These are phyloP conservation scores for Semnornis frantzii DNA, from an alignment of 2,113 vertebrate genomes.

Conservation along the genomic window DNA sequence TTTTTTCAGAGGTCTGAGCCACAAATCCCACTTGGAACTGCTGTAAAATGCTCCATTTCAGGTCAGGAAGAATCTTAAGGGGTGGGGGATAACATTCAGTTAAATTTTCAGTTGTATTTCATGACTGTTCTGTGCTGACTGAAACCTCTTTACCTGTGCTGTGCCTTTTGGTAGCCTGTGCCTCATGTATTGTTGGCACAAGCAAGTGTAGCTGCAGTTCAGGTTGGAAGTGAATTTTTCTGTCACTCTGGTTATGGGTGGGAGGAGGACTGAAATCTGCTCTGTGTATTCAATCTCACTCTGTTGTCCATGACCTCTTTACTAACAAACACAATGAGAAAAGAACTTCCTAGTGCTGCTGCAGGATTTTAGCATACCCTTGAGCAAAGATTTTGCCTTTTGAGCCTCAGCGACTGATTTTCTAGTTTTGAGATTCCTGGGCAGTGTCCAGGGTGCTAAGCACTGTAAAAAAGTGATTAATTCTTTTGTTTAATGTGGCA, in stretches of 20 bases:
- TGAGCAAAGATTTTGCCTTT: neutral
- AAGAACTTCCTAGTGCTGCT: neutral
- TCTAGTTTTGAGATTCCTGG: neutral
- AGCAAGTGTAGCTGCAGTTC: neutral
- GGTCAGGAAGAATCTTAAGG: neutral
- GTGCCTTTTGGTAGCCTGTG: neutral
- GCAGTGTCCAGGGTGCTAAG: neutral
- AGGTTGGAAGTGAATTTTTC: neutral
- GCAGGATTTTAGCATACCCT: neutral
- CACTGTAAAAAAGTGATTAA: neutral
- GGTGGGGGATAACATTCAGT: neutral
- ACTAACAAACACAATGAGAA: neutral
- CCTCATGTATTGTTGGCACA: neutral
- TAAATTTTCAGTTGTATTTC: neutral
- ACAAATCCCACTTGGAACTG: neutral
- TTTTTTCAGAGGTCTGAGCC: constrained; percentile 42
- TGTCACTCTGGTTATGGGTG: neutral
- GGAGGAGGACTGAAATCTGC: neutral
- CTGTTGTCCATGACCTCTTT: neutral
- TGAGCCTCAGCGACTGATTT: neutral
- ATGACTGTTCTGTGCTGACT: neutral
- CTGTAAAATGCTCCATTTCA: neutral
- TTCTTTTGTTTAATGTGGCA: neutral
- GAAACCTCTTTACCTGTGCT: neutral
- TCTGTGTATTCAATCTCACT: neutral